Evolutionary conservation across 2,888 invertebrate species (phyloP), one percentile per base, ranked within the genome.

Genomic region (Pyrrhosoma nymphula): DNA sequence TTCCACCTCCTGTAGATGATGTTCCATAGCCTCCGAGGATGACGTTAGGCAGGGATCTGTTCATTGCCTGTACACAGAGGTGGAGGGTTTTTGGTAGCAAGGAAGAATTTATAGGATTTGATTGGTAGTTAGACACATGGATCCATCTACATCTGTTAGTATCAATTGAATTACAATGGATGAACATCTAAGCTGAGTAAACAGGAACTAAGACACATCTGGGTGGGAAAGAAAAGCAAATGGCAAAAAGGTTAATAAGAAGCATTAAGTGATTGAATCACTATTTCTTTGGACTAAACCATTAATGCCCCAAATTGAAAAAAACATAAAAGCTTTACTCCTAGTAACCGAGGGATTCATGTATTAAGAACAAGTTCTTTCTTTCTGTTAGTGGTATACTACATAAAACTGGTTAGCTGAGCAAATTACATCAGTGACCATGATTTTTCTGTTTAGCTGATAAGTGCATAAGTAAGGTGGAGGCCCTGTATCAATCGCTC

Each of bases 21-120:
- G 99, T 98, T 95, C 99, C 99, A 96, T 98, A 98, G 0, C 99
- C 99, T 95, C 99, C 99, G 96, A 99, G 97, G 96, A 99, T 99
- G 18, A 99, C 99, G 97, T 98, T 99, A 0, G 98, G 98, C 23
- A 99, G 97, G 0, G 99, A 99, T 95, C 99, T 97, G 97, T 98
- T 98, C 98, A 98, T 98, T 12, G 98, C 98, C 98, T 98, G 96
- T 90, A 96, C 96, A 95, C 95, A 91, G 89, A 95, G 47, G 69
- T 69, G 93, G 60, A 20, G 16, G 60, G 60, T 91, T 75, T 30
- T 95, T n/a, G 95, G 95, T 35, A 88, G 95, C 82, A 39, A 20
- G 90, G 95, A 63, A 82, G 69, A 23, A 95, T 93, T 82, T 88
- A 95, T 26, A 47, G 93, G 93, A 39, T 35, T 56, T 39, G 60